Percentiles rank a stretch among this genome's conserved stretches.
phyloP scores from a whole-genome alignment of 1,140 invertebrate species.

The Rhopalosiphum maidis region DNA sequence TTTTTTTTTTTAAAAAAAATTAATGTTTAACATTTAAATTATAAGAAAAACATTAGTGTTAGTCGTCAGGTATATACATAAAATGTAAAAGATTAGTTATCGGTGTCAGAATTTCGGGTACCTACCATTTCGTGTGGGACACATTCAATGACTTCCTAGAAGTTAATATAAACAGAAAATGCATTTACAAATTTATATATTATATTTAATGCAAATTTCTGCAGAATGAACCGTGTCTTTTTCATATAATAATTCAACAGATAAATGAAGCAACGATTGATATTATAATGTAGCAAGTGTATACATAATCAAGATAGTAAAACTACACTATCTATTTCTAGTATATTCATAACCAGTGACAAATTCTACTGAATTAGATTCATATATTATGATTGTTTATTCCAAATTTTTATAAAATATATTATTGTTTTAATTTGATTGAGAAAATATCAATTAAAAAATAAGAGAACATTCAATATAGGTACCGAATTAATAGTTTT shows the following conservation, averaged over 20 bases:
- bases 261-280: neutral
- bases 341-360: neutral
- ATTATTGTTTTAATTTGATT: neutral
- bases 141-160: too few species aligned
- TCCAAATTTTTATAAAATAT: neutral
- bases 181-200: too few species aligned
- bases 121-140: too few species aligned
- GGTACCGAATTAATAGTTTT: neutral
- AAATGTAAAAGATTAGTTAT: too few species aligned
- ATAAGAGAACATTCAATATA: neutral
- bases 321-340: neutral
- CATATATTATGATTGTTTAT: neutral
- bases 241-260: neutral
- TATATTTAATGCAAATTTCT: too few species aligned
- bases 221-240: neutral
- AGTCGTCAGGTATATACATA: too few species aligned
- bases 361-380: neutral
- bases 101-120: too few species aligned
- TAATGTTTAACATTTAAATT: too few species aligned
- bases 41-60: too few species aligned
- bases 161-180: too few species aligned
- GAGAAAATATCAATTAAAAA: too few species aligned
- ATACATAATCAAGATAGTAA: neutral
- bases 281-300: neutral
- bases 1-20: too few species aligned